These are phyloP conservation scores for Heteronetta atricapilla DNA, from an alignment of 2,113 vertebrate genomes.

Conservation along the genomic window DNA sequence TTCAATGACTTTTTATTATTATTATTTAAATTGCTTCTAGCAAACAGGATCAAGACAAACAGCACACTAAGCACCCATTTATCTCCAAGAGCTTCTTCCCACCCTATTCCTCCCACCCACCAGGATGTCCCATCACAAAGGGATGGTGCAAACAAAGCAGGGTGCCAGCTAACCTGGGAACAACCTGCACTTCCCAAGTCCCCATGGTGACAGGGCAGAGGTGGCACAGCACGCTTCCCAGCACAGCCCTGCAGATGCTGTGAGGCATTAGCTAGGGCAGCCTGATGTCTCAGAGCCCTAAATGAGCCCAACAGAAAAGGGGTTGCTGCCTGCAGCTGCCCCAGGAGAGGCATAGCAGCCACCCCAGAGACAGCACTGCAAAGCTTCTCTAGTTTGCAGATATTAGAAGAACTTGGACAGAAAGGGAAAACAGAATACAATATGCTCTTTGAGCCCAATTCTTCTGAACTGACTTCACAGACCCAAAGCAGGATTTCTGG, in stretches of 20 bases:
- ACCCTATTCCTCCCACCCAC: background rate
- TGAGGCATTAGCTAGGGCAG: background rate
- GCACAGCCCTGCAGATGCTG: background rate
- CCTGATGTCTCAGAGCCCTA: background rate
- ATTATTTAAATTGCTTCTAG: background rate
- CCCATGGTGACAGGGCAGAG: rapidly evolving
- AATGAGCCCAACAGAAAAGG: background rate
- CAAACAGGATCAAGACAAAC: constrained; percentile 15
- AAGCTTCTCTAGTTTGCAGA: background rate
- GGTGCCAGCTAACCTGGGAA: constrained; percentile 14
- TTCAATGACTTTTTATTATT: background rate
- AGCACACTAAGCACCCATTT: constrained; percentile 21
- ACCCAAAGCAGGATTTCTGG: constrained; percentile 15
- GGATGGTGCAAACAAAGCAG: background rate
- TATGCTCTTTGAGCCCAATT: constrained; percentile 1
- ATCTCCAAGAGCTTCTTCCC: background rate
- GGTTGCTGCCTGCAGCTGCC: background rate
- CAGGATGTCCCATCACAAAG: background rate
- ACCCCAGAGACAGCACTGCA: background rate
- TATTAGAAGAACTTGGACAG: background rate
- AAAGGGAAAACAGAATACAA: constrained; percentile 4
- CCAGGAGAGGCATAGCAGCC: background rate
- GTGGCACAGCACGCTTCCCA: background rate
- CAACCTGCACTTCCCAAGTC: background rate
- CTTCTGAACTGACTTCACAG: constrained; percentile 40